Evolutionary conservation across 2,113 vertebrate genomes (phyloP).

Genomic region (Serinus canaria): DNA sequence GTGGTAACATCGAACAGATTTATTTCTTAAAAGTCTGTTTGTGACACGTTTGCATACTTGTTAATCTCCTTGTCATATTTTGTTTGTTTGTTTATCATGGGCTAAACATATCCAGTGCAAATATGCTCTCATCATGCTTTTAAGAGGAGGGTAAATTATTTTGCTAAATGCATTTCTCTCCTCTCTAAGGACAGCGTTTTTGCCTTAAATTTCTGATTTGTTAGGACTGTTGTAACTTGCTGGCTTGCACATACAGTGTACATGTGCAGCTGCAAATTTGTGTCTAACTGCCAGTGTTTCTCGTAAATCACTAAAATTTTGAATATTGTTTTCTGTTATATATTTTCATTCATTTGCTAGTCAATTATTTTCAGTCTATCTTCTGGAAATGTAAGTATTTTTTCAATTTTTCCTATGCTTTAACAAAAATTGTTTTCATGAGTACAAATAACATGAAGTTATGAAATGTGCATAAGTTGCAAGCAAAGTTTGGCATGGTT

Average conservation of each 20-base stretch:
- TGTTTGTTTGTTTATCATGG: slow-evolving; percentile 32
- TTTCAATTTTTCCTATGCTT: slow-evolving; percentile 4
- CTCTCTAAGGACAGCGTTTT: slow-evolving; percentile 19
- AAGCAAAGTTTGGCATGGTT: slow-evolving; percentile 61
- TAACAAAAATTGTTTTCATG: slow-evolving; percentile 31
- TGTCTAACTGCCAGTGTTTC: neutral
- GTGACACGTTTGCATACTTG: neutral
- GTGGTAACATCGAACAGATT: slow-evolving; percentile 45
- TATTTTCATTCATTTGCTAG: slow-evolving; percentile 23
- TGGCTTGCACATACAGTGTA: slow-evolving; percentile 12
- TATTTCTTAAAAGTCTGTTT: slow-evolving; percentile 44
- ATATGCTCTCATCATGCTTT: slow-evolving; percentile 34
- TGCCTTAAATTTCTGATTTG: slow-evolving; percentile 26
- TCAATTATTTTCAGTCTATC: slow-evolving; percentile 24
- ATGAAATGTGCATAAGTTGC: slow-evolving; percentile 22
- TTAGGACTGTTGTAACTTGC: slow-evolving; percentile 1
- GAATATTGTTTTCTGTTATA: neutral
- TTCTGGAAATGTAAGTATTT: slow-evolving; percentile 59
- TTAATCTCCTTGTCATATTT: slow-evolving; percentile 51
- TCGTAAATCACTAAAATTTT: neutral
- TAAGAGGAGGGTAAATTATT: slow-evolving; percentile 41
- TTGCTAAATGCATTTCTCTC: neutral
- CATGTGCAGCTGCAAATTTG: slow-evolving; percentile 45
- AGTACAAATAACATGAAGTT: slow-evolving; percentile 27
- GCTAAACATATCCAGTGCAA: slow-evolving; percentile 41